Evolutionary conservation across 2,888 invertebrate species (phyloP).

Genomic region (Tipula vernalis): DNA sequence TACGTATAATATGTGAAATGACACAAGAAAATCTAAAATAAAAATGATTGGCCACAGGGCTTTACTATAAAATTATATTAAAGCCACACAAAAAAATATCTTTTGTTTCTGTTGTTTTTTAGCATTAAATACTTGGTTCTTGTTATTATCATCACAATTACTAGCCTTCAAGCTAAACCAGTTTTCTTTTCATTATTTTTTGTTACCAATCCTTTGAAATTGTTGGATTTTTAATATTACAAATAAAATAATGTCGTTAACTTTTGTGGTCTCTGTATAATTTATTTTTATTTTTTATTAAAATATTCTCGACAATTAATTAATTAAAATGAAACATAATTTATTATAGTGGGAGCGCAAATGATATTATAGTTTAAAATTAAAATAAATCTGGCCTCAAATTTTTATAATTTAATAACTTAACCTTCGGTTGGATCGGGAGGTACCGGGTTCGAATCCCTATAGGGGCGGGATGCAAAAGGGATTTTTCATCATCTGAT

Average conservation of each 20-base stretch:
- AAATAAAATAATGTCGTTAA: background rate
- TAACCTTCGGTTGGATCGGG: too few species aligned
- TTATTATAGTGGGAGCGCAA: too few species aligned
- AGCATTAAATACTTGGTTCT: background rate
- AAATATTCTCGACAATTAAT: background rate
- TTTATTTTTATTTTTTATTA: background rate
- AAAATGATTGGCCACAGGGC: background rate
- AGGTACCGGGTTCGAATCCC: too few species aligned
- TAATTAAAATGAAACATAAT: background rate
- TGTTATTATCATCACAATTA: background rate
- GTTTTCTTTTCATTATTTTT: background rate
- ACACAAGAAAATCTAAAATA: background rate
- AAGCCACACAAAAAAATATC: background rate
- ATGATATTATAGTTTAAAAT: too few species aligned
- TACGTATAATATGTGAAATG: background rate
- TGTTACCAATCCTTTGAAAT: background rate
- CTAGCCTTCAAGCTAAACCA: background rate
- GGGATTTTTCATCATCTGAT: too few species aligned
- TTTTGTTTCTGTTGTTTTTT: background rate
- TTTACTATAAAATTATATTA: background rate
- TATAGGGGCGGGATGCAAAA: too few species aligned
- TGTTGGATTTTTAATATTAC: background rate
- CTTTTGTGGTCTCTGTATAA: background rate
- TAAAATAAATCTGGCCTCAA: too few species aligned
- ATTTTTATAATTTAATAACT: too few species aligned